phyloP scores from a whole-genome alignment of 2,113 vertebrate genomes.

The Rhinopomastus cyanomelas region DNA sequence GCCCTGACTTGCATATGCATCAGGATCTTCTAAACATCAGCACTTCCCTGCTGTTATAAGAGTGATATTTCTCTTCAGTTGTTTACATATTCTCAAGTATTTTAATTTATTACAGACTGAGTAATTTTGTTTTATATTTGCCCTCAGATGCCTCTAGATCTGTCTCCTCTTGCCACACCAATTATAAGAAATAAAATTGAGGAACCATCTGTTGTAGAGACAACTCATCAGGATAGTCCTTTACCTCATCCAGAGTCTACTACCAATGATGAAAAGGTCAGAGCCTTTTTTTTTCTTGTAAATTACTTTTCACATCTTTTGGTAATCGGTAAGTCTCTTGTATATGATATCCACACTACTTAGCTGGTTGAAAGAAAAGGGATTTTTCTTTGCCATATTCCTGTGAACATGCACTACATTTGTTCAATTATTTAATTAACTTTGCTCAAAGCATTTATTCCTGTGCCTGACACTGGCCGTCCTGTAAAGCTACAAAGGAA shows the following conservation, averaged over 20 bases:
- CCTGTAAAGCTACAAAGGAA: background rate
- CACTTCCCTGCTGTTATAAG: background rate
- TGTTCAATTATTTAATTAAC: background rate
- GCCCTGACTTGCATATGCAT: background rate
- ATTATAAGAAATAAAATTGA: slow-evolving; percentile 95
- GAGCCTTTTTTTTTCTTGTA: background rate
- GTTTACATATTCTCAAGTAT: background rate
- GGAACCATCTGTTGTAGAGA: slow-evolving; percentile 84
- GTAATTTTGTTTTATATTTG: slow-evolving; percentile 3
- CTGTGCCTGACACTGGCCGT: background rate
- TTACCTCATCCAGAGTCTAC: slow-evolving; percentile 98
- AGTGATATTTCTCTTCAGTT: background rate
- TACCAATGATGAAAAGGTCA: slow-evolving; percentile 94
- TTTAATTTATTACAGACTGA: background rate
- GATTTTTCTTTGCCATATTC: fast-evolving
- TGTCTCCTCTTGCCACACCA: slow-evolving; percentile 95
- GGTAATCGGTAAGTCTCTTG: background rate
- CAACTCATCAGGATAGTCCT: slow-evolving; percentile 90
- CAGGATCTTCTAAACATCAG: background rate
- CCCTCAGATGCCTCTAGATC: slow-evolving; percentile 91
- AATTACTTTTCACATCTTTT: background rate
- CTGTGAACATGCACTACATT: background rate
- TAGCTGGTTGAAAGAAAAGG: background rate
- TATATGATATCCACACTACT: background rate
- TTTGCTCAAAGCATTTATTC: background rate